Conservation (phyloP, 2,797 vertebrate species). For the Zalophus californianus region DNA sequence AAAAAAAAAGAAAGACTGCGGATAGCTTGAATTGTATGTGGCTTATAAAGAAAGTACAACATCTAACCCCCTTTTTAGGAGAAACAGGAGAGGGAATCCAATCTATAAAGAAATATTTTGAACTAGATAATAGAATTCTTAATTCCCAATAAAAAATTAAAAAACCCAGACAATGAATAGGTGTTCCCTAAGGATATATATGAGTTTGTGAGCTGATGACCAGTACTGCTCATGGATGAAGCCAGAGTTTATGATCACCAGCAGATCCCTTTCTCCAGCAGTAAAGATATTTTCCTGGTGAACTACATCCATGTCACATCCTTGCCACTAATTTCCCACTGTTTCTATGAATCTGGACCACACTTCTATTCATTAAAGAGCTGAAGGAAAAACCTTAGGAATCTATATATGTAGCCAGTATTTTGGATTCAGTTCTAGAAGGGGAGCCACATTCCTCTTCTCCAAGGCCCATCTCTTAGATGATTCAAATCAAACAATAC, state of each 20-base stretch:
- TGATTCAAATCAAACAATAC: constrained; percentile 38
- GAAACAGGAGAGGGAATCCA: neutral
- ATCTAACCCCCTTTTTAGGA: neutral
- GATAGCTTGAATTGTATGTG: neutral
- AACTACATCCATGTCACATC: neutral
- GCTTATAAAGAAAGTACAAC: neutral
- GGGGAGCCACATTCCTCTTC: neutral
- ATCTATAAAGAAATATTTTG: neutral
- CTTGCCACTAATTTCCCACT: neutral
- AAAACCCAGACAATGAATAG: neutral
- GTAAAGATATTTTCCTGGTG: neutral
- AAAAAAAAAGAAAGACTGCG: neutral
- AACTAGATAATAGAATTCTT: neutral
- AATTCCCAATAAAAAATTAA: neutral
- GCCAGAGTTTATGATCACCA: neutral
- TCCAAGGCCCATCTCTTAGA: neutral
- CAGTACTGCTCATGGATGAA: neutral
- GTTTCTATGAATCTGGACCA: neutral
- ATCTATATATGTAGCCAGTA: neutral
- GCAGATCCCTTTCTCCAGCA: neutral
- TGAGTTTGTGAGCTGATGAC: neutral
- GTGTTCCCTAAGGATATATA: neutral
- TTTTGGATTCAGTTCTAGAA: neutral
- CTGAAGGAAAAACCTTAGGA: neutral
- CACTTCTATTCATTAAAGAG: neutral